Conservation (phyloP, 2,888 invertebrate species). For the Boloria selene region DNA sequence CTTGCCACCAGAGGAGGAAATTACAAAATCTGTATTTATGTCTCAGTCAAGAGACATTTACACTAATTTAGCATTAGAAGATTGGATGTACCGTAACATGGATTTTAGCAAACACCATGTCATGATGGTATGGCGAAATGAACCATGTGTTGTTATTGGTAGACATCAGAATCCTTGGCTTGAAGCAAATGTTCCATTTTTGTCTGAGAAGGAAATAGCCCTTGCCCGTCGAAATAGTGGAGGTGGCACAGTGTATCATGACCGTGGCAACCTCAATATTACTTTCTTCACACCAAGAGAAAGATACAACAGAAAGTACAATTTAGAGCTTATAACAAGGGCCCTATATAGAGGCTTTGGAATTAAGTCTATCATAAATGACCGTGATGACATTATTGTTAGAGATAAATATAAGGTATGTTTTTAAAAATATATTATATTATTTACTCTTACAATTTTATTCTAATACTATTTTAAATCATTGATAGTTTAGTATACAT, state of each 20-base stretch:
- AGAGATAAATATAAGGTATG: slow-evolving; percentile 89
- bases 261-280: slow-evolving; percentile 95
- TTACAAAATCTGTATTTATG: slow-evolving; percentile 93
- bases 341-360: slow-evolving; percentile 92
- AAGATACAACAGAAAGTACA: slow-evolving; percentile 92
- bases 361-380: slow-evolving; percentile 88
- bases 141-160: slow-evolving; percentile 97
- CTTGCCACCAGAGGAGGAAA: slow-evolving; percentile 72
- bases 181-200: slow-evolving; percentile 90
- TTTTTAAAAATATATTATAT: slow-evolving; percentile 41
- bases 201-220: slow-evolving; percentile 85
- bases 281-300: slow-evolving; percentile 94
- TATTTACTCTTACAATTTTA: too few species aligned
- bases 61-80: slow-evolving; percentile 96
- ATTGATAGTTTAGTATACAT: neutral
- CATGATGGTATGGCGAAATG: slow-evolving; percentile 95
- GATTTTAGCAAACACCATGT: slow-evolving; percentile 92
- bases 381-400: slow-evolving; percentile 93
- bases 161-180: slow-evolving; percentile 98
- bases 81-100: slow-evolving; percentile 96
- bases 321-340: slow-evolving; percentile 92
- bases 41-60: slow-evolving; percentile 95
- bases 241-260: slow-evolving; percentile 98
- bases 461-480: neutral
- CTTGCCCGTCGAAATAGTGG: slow-evolving; percentile 96